Evolutionary conservation across 2,888 invertebrate species (phyloP).

Genomic region (Linnaemya tessellans): DNA sequence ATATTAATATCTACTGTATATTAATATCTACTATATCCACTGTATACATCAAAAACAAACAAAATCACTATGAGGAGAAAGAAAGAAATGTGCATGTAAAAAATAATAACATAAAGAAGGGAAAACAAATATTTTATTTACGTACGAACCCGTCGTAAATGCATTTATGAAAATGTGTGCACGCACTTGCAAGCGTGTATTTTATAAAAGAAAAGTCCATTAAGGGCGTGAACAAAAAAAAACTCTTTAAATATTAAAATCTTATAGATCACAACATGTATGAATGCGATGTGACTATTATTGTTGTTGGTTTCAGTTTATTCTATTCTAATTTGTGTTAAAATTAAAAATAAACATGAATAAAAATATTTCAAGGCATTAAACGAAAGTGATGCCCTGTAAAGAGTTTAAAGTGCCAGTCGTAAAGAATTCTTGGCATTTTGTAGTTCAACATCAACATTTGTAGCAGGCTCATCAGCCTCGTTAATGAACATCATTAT

Average conservation of each 20-base stretch:
- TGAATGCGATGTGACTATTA: slow-evolving; percentile 15
- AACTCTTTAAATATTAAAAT: background rate
- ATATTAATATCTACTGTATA: background rate
- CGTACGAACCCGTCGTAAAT: background rate
- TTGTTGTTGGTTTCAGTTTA: slow-evolving; percentile 5
- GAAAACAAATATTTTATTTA: slow-evolving; percentile 11
- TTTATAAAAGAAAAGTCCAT: slow-evolving; percentile 26
- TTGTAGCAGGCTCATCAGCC: slow-evolving; percentile 27
- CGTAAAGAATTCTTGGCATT: slow-evolving; percentile 68
- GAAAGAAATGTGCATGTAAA: background rate
- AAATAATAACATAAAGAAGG: background rate
- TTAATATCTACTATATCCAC: too few species aligned
- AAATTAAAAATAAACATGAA: slow-evolving; percentile 1
- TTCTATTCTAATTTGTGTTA: background rate
- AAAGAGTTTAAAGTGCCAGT: slow-evolving; percentile 66
- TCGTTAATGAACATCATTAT: slow-evolving; percentile 25
- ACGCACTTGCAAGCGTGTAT: background rate
- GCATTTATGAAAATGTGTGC: background rate
- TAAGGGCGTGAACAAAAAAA: slow-evolving; percentile 43
- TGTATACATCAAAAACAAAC: background rate
- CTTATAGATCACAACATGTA: slow-evolving; percentile 20
- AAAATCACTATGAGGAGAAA: background rate
- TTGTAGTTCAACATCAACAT: slow-evolving; percentile 48
- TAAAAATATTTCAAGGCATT: slow-evolving; percentile 35
- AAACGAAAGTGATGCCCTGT: slow-evolving; percentile 63